Evolutionary conservation across 2,888 invertebrate species (phyloP).

Genomic region (Diaperis boleti): DNA sequence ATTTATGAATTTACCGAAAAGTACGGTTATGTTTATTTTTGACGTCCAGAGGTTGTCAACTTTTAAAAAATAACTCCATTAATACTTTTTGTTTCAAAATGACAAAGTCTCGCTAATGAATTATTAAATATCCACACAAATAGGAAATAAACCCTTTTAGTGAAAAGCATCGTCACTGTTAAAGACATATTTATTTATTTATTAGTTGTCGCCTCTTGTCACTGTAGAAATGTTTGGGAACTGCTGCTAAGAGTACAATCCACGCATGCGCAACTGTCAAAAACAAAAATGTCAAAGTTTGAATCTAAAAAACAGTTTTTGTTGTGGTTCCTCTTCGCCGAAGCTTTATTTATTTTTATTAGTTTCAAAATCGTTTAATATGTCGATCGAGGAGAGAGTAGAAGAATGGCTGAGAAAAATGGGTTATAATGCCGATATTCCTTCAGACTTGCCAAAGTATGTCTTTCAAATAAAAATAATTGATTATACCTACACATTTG

Average conservation of each 20-base stretch:
- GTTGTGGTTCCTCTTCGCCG: too few species aligned
- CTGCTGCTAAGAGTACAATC: neutral
- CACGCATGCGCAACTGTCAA: neutral
- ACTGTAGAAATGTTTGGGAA: neutral
- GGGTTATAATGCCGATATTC: constrained; percentile 51
- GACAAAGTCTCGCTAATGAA: too few species aligned
- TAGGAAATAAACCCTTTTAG: too few species aligned
- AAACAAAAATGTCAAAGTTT: neutral
- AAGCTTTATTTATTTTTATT: neutral
- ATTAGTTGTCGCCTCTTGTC: too few species aligned
- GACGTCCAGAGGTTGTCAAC: neutral
- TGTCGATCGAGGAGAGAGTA: constrained; percentile 7
- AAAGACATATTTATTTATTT: too few species aligned
- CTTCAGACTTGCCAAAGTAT: constrained; percentile 46
- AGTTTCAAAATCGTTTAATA: too few species aligned
- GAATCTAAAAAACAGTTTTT: neutral
- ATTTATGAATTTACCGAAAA: neutral
- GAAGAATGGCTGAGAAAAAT: constrained; percentile 48
- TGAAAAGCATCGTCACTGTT: too few species aligned
- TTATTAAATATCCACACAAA: too few species aligned
- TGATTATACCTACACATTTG: neutral
- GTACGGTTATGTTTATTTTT: constrained; percentile 18
- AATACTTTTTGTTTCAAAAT: neutral
- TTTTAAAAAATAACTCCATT: neutral
- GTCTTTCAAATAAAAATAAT: constrained; percentile 35